Evolutionary conservation across 37 sponge, comb jelly and placozoan species (phyloP).

Genomic region (Amphimedon queenslandica): DNA sequence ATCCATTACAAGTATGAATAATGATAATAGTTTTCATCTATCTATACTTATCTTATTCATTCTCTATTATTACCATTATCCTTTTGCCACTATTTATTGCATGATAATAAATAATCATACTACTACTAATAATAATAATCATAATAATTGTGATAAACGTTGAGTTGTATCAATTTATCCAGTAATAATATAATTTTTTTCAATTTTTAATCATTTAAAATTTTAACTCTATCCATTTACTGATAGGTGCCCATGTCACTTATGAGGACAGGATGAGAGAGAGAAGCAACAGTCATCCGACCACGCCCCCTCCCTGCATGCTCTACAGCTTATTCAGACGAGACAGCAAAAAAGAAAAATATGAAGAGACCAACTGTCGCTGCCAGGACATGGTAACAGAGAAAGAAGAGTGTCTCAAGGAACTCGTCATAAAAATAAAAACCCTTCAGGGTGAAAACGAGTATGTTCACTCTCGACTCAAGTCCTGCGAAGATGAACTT

Average conservation of each 20-base stretch:
- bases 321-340: too few relatives aligned
- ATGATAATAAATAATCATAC: too few relatives aligned
- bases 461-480: conserved; percentile 9
- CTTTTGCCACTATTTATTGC: too few relatives aligned
- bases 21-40: not conserved
- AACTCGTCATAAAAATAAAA: conserved; percentile 6
- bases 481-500: conserved; percentile 19
- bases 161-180: too few relatives aligned
- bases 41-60: not conserved
- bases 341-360: not conserved
- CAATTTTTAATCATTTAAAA: too few relatives aligned
- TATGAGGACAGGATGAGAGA: not conserved
- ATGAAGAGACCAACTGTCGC: not conserved
- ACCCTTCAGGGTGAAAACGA: conserved; percentile 24
- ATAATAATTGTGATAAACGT: too few relatives aligned
- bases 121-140: too few relatives aligned
- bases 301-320: not conserved
- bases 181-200: too few relatives aligned
- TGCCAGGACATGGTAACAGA: not conserved
- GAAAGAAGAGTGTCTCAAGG: not conserved
- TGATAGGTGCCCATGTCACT: not conserved
- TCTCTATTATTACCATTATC: too few relatives aligned
- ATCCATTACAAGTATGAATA: conserved; percentile 42
- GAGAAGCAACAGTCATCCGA: not conserved
- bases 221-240: not conserved